Conservation (phyloP, 2,797 vertebrate genomes). For the Pangasius djambal region DNA sequence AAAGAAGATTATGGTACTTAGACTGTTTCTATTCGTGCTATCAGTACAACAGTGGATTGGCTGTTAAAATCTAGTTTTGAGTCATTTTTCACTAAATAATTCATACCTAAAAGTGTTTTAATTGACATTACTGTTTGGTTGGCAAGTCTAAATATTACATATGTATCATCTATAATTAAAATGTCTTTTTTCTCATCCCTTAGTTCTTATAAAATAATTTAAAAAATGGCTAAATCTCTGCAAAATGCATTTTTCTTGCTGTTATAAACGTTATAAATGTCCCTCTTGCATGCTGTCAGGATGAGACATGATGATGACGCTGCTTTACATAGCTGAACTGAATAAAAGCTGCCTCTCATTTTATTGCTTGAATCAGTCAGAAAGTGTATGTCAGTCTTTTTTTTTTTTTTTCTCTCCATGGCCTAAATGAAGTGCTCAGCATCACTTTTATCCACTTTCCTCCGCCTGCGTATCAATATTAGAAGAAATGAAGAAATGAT, state of each 20-base stretch:
- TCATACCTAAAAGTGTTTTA: background rate
- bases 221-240: background rate
- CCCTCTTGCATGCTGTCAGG: conserved; percentile 1
- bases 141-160: background rate
- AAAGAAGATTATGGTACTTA: background rate
- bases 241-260: background rate
- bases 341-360: conserved; percentile 8
- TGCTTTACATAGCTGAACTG: background rate
- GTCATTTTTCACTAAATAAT: background rate
- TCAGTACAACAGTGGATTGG: background rate
- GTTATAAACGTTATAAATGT: conserved; percentile 4
- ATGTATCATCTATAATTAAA: conserved; percentile 12
- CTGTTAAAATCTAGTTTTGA: background rate
- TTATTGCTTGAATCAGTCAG: conserved; percentile 38
- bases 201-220: background rate
- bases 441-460: conserved; percentile 35
- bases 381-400: conserved; percentile 6
- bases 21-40: background rate
- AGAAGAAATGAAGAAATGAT: conserved; percentile 26
- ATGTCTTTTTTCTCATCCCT: background rate
- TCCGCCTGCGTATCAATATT: conserved; percentile 29
- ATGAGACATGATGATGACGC: conserved; percentile 3
- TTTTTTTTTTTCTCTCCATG: background rate
- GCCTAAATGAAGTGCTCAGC: conserved; percentile 24
- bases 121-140: background rate